A percentile compares a stretch with the other conserved stretches of the same genome.
Conservation (phyloP, 2,113 vertebrate genomes). For the Plecturocebus donacophilus region DNA sequence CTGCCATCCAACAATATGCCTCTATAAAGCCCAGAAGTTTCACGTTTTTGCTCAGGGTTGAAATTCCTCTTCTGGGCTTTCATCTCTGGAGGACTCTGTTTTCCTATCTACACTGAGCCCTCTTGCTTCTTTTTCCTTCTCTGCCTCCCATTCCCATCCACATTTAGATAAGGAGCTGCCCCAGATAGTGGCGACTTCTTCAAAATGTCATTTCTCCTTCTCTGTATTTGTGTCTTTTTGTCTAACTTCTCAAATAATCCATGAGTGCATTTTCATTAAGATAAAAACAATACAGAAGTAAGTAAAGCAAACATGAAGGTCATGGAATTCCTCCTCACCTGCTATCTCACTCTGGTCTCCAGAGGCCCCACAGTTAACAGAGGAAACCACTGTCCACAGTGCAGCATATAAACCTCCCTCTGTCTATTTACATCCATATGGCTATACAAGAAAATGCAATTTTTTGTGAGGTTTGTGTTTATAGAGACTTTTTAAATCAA, state of each 20-base stretch:
- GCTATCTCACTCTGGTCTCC: neutral
- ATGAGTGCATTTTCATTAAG: neutral
- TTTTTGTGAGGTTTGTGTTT: neutral
- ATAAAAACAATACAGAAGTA: neutral
- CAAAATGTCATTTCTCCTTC: neutral
- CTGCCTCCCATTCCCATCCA: neutral
- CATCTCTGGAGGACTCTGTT: neutral
- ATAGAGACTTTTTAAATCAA: neutral
- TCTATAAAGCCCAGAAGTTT: neutral
- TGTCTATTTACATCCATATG: rapidly evolving
- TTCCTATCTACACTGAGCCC: neutral
- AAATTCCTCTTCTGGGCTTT: neutral
- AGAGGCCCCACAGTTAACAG: neutral
- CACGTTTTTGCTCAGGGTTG: neutral
- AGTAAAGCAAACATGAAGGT: neutral
- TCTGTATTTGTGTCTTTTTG: neutral
- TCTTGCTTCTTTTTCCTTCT: neutral
- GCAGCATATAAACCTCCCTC: neutral
- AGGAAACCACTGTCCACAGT: too few relatives aligned
- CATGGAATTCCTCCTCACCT: neutral
- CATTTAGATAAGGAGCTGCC: neutral
- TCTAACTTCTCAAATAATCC: neutral
- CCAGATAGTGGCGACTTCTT: neutral
- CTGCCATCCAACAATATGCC: too few relatives aligned
- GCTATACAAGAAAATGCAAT: neutral